A percentile compares a stretch with the other conserved stretches of the same genome.
These are phyloP conservation scores for Agrotis exclamationis DNA, from an alignment of 2,888 invertebrate genomes.

Conservation along the genomic window DNA sequence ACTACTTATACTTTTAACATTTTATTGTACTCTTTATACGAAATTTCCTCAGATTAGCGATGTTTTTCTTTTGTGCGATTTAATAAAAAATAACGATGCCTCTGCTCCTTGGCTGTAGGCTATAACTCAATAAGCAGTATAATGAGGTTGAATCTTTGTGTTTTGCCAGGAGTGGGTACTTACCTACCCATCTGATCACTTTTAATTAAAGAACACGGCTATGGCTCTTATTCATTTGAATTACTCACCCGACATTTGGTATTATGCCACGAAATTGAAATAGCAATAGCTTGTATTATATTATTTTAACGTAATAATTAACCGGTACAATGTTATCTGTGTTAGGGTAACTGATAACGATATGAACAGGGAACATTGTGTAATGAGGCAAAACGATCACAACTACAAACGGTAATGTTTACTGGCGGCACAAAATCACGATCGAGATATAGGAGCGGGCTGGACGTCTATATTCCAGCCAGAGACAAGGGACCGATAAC, in stretches of 20 bases:
- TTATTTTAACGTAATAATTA: slow-evolving; percentile 50
- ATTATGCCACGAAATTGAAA: slow-evolving; percentile 53
- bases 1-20: slow-evolving; percentile 77
- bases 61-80: slow-evolving; percentile 50
- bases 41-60: slow-evolving; percentile 60
- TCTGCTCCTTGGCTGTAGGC: slow-evolving; percentile 59
- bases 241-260: slow-evolving; percentile 43
- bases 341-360: slow-evolving; percentile 38
- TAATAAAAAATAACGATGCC: slow-evolving; percentile 62
- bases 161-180: slow-evolving; percentile 56
- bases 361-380: slow-evolving; percentile 41
- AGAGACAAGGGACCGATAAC: slow-evolving; percentile 91
- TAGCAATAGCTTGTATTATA: slow-evolving; percentile 36
- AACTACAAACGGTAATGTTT: slow-evolving; percentile 68
- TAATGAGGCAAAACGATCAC: slow-evolving; percentile 52
- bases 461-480: slow-evolving; percentile 89
- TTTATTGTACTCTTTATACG: slow-evolving; percentile 73
- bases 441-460: slow-evolving; percentile 80
- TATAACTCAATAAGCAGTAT: slow-evolving; percentile 65
- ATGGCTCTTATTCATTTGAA: slow-evolving; percentile 58
- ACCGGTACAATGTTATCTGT: slow-evolving; percentile 28
- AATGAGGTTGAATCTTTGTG: slow-evolving; percentile 68
- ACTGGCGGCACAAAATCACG: slow-evolving; percentile 77
- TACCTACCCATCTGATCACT: slow-evolving; percentile 57
- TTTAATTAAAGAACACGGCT: slow-evolving; percentile 68